Evolutionary conservation across 2,113 vertebrate genomes (phyloP).

Genomic region (Acinonyx jubatus): DNA sequence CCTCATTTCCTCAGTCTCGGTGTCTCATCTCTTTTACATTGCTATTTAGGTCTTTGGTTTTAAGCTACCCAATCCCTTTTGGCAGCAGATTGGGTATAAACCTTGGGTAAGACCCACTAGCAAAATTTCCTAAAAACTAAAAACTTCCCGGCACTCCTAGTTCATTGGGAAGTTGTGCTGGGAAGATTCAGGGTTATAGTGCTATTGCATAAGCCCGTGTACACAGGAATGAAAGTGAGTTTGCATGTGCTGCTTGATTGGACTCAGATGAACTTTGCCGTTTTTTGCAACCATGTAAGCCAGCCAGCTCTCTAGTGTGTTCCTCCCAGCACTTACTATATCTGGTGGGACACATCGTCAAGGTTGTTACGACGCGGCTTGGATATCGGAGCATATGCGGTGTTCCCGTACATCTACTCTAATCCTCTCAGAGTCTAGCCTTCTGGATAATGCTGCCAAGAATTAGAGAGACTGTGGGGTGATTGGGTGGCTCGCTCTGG

Average conservation of each 20-base stretch:
- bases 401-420: not conserved
- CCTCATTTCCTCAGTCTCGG: not conserved
- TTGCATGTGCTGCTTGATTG: not conserved
- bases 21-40: not conserved
- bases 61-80: not conserved
- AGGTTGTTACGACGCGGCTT: not conserved
- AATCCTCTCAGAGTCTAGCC: not conserved
- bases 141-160: not conserved
- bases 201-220: not conserved
- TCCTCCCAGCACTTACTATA: not conserved
- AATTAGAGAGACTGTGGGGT: not conserved
- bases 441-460: not conserved
- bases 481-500: no score
- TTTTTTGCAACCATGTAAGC: not conserved
- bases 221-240: not conserved
- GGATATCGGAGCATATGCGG: accelerated
- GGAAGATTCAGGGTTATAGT: no score
- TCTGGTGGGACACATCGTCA: not conserved
- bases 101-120: not conserved
- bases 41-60: not conserved
- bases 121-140: not conserved
- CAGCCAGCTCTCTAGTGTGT: not conserved
- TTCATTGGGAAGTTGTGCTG: not conserved
- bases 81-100: not conserved
- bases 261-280: not conserved